A percentile compares a stretch with the other conserved stretches of the same genome.
Evolutionary conservation across 2,797 vertebrate species (phyloP).

Genomic region (Pogonophryne albipinna): DNA sequence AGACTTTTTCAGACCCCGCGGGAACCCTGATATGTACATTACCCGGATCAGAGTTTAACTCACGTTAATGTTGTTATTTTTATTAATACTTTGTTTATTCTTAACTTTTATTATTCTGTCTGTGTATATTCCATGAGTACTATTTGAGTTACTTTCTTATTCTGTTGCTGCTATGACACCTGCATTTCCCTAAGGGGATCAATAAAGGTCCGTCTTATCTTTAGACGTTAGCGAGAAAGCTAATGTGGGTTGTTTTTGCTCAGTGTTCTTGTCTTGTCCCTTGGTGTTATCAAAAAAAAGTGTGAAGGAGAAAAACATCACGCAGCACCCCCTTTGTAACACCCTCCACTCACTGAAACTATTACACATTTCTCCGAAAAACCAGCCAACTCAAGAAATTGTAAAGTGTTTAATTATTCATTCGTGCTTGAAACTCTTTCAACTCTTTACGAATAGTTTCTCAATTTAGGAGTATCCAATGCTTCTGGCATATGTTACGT

Average conservation of each 20-base stretch:
- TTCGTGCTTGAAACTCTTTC: not conserved
- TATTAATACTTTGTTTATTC: no score
- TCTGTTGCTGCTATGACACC: no score
- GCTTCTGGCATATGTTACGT: not conserved
- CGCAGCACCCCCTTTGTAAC: not conserved
- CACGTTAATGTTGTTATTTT: no score
- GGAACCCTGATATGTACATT: no score
- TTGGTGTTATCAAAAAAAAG: not conserved
- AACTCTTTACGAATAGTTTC: not conserved
- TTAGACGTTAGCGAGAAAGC: no score
- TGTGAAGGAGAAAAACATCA: not conserved
- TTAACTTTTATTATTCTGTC: no score
- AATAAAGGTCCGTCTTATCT: no score
- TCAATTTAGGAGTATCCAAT: not conserved
- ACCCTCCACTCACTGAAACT: not conserved
- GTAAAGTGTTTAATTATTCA: not conserved
- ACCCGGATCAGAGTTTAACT: no score
- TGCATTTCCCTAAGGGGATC: no score
- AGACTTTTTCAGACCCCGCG: no score
- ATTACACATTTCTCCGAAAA: not conserved
- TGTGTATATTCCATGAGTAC: no score
- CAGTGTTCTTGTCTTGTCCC: not conserved
- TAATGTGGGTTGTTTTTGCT: not conserved
- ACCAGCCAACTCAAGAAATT: not conserved
- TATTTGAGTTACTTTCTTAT: no score